Conservation (phyloP, 2,797 vertebrate genomes). For the Enteromius viviparus region DNA sequence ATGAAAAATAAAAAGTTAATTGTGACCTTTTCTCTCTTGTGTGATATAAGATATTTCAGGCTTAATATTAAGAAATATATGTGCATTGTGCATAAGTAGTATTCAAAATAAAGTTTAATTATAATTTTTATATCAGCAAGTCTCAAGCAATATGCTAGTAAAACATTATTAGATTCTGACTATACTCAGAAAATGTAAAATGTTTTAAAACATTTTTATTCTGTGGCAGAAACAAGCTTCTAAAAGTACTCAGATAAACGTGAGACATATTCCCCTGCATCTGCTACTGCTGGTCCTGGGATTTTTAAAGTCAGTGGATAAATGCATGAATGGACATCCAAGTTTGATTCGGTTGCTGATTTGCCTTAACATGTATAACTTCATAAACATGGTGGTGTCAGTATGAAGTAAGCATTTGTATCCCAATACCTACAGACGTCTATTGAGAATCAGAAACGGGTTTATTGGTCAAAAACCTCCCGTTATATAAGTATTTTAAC, state of each 20-base stretch:
- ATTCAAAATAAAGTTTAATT: no score
- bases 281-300: neutral
- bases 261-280: neutral
- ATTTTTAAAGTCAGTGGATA: conserved; percentile 6
- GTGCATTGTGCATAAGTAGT: no score
- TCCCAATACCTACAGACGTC: neutral
- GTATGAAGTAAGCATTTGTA: neutral
- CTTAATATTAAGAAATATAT: no score
- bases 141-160: no score
- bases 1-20: neutral
- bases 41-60: no score
- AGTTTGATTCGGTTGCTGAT: neutral
- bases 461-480: neutral
- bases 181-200: no score
- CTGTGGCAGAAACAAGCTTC: neutral
- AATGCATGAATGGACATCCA: neutral
- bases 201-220: neutral
- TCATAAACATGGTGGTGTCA: neutral
- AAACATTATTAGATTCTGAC: no score
- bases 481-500: neutral
- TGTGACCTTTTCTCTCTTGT: neutral
- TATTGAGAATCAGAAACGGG: neutral
- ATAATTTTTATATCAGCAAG: no score
- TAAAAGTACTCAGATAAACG: neutral
- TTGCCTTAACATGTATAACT: neutral